phyloP scores from a whole-genome alignment of 2,888 invertebrate genomes.

The Ommatoiulus sabulosus region DNA sequence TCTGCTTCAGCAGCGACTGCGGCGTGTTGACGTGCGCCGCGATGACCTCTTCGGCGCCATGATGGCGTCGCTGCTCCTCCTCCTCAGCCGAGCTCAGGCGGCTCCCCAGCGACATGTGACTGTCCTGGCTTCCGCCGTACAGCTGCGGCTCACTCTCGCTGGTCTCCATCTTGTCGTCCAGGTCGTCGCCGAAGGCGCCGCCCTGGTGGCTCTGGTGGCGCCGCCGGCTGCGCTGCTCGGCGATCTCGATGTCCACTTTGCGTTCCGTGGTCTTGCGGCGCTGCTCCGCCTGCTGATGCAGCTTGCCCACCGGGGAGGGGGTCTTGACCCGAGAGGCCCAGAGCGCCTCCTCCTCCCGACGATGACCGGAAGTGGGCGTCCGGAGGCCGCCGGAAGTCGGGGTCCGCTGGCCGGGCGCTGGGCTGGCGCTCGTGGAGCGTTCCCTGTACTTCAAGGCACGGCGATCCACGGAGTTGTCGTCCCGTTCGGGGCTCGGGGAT shows the following conservation, averaged over 20 bases:
- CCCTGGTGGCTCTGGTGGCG: slow-evolving; percentile 42
- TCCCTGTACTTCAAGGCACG: background rate
- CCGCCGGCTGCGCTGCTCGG: background rate
- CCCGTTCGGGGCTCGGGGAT: background rate
- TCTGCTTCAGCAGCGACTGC: slow-evolving; percentile 56
- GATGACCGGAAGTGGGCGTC: slow-evolving; percentile 12
- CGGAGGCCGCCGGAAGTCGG: too few relatives aligned
- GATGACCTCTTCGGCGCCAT: slow-evolving; percentile 56
- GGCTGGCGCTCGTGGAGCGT: background rate
- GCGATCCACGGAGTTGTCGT: background rate
- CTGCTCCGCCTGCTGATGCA: background rate
- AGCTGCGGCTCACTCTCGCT: slow-evolving; percentile 58
- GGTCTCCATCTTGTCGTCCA: slow-evolving; percentile 59
- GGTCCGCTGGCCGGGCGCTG: background rate
- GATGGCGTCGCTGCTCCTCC: slow-evolving; percentile 38
- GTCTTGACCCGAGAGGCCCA: background rate
- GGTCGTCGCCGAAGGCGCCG: slow-evolving; percentile 55
- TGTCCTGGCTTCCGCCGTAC: slow-evolving; percentile 58
- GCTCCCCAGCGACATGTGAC: slow-evolving; percentile 57
- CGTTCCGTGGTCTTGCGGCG: background rate
- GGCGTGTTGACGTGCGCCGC: slow-evolving; percentile 59
- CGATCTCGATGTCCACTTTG: background rate
- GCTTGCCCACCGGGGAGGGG: background rate
- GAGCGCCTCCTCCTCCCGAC: background rate
- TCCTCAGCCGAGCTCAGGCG: slow-evolving; percentile 58